Conservation (phyloP, 2,888 invertebrate species). For the Drosophila longiperda region DNA sequence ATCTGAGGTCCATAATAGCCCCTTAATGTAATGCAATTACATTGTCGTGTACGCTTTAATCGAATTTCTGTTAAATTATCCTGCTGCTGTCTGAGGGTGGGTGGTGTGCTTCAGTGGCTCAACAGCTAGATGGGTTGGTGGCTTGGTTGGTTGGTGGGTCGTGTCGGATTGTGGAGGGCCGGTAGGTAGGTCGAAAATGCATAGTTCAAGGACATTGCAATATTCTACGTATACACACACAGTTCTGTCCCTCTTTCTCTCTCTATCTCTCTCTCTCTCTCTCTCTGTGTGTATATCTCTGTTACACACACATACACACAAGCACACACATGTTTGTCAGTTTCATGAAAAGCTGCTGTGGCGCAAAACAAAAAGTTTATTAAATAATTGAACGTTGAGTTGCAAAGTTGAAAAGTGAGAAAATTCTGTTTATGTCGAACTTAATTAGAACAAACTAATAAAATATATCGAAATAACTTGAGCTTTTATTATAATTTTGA, state of each 20-base stretch:
- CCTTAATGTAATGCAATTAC: conserved; percentile 73
- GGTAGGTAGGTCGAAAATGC: conserved; percentile 59
- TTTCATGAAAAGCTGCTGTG: conserved; percentile 43
- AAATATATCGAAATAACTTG: background rate
- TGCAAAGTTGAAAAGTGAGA: conserved; percentile 38
- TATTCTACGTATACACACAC: conserved; percentile 73
- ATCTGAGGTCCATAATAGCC: conserved; percentile 57
- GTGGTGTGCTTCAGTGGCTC: conserved; percentile 15
- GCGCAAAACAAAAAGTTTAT: conserved; percentile 66
- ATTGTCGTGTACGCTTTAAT: conserved; percentile 59
- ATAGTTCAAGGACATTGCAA: conserved; percentile 83
- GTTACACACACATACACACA: conserved; percentile 33
- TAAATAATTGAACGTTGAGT: conserved; percentile 57
- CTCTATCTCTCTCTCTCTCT: conserved; percentile 17
- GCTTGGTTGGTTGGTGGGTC: conserved; percentile 21
- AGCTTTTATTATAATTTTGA: conserved; percentile 3
- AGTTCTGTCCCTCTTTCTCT: conserved; percentile 20
- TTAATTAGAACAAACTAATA: conserved; percentile 2
- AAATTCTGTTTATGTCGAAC: background rate
- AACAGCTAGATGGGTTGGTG: conserved; percentile 18
- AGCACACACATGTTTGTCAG: conserved; percentile 16
- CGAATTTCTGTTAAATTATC: conserved; percentile 71
- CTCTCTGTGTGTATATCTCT: conserved; percentile 3
- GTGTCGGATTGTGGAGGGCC: conserved; percentile 18
- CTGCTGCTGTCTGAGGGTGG: conserved; percentile 45